phyloP scores from a whole-genome alignment of 2,113 vertebrate species.

The Uria lomvia region DNA sequence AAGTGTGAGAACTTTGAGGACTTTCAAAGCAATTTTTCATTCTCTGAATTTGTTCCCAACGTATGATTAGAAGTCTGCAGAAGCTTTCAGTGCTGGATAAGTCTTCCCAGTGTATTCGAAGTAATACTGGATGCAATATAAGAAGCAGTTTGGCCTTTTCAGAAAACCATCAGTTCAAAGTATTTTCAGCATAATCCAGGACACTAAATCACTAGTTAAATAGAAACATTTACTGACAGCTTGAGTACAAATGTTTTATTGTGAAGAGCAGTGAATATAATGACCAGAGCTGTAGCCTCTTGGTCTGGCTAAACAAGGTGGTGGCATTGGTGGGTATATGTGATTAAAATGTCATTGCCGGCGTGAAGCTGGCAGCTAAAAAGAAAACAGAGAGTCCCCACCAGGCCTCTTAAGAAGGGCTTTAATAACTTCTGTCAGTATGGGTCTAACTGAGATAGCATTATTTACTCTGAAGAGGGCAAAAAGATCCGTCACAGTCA shows the following conservation, averaged over 20 bases:
- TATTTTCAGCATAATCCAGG: constrained; percentile 60
- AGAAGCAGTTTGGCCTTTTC: constrained; percentile 24
- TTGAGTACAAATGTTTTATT: constrained; percentile 38
- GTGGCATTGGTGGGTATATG: background rate
- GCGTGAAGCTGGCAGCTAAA: background rate
- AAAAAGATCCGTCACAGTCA: background rate
- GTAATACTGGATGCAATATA: background rate
- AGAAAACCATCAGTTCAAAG: constrained; percentile 60
- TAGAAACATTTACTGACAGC: constrained; percentile 53
- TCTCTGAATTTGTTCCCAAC: background rate
- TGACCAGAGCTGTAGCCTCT: constrained; percentile 12
- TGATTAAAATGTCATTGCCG: constrained; percentile 47
- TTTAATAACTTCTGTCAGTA: background rate
- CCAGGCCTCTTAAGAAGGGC: background rate
- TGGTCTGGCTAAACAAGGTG: constrained; percentile 39
- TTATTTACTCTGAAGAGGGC: background rate
- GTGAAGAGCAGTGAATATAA: constrained; percentile 23
- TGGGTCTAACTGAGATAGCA: background rate
- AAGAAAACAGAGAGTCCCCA: constrained; percentile 13
- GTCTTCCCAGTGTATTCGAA: background rate
- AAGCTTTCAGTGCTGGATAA: background rate
- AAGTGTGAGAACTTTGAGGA: background rate
- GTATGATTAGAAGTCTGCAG: background rate
- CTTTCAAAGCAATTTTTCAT: constrained; percentile 27
- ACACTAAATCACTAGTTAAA: constrained; percentile 52